Base-by-base conservation (phyloP, 2,113 vertebrate species). In the Vulpes lagopus region DNA sequence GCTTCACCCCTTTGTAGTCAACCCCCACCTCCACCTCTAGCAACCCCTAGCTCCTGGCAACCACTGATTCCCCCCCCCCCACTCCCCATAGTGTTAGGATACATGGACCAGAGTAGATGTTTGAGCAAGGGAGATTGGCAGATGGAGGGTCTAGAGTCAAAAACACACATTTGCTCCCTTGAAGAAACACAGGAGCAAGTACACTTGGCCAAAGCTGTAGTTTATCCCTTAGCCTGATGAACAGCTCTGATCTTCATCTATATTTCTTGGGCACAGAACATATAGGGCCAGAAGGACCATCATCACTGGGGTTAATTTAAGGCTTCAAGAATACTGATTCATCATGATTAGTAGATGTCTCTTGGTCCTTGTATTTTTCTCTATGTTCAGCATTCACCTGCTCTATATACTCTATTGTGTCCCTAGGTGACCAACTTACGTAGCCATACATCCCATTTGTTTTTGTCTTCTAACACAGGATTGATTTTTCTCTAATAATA, bases 391-490 rank as follows among this genome's bases (percentile, higher is more conserved):
- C 51, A 84, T 38, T 69, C 43, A 60, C 25, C 11, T 22, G 32
- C 25, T 96, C 19, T 8, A 12, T 11, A 15, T 73, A 80, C 22
- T 57, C n/a, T 74, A 20, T 22, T 8, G 2, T 15, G 78, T 49
- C 32, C 59, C 7, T 65, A 57, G 35, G 35, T n/a, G 57, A 83
- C 9, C 64, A 65, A 17, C 27, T 11, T 67, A 51, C 14, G n/a
- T 59, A 78, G 19, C 35, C 35, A 78, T 17, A n/a, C 32, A 53
- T 53, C 60, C 49, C 85, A 51, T 35, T 60, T 19, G 2, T 8
- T 76, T 96, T 67, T 84, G 32, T 53, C 85, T 78, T 32, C 51
- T 60, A 60, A 82, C 53, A 53, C 79, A 84, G 53, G n/a, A 60
- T 1, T 53, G 85, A 53, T 57, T 90, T 65, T 76, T n/a, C 87